These are phyloP conservation scores for Austrolebias charrua DNA, from an alignment of 2,797 vertebrate species.

Conservation along the genomic window DNA sequence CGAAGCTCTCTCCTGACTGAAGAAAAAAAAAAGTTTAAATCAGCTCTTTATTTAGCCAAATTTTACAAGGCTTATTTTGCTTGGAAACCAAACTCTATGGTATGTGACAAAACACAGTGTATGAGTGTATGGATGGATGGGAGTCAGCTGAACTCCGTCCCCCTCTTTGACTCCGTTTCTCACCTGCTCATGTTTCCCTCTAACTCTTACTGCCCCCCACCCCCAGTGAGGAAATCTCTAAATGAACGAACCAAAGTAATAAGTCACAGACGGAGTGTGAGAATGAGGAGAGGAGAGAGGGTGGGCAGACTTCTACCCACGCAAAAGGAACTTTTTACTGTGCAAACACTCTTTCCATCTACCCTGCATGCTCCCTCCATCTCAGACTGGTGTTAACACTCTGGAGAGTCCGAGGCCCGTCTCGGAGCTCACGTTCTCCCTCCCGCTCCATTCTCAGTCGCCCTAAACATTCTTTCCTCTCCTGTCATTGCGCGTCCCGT, in stretches of 20 bases:
- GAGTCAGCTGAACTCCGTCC: slow-evolving; percentile 37
- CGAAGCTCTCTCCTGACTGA: slow-evolving; percentile 50
- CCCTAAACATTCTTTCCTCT: slow-evolving; percentile 85
- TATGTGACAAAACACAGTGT: slow-evolving; percentile 62
- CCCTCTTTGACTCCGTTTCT: slow-evolving; percentile 36
- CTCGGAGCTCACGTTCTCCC: slow-evolving; percentile 62
- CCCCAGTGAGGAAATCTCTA: slow-evolving; percentile 69
- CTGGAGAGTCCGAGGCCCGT: slow-evolving; percentile 62
- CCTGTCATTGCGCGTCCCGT: slow-evolving; percentile 80
- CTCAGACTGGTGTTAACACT: slow-evolving; percentile 79
- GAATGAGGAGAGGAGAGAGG: slow-evolving; percentile 46
- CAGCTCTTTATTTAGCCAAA: slow-evolving; percentile 70
- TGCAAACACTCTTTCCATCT: slow-evolving; percentile 80
- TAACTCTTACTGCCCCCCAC: slow-evolving; percentile 43
- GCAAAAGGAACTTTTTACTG: slow-evolving; percentile 82
- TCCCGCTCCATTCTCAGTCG: slow-evolving; percentile 73
- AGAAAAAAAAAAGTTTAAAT: slow-evolving; percentile 63
- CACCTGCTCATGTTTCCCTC: slow-evolving; percentile 60
- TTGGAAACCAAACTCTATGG: slow-evolving; percentile 62
- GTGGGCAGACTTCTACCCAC: slow-evolving; percentile 67
- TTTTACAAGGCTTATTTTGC: slow-evolving; percentile 70
- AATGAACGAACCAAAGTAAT: slow-evolving; percentile 74
- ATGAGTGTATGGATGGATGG: slow-evolving; percentile 15
- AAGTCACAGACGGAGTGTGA: slow-evolving; percentile 73
- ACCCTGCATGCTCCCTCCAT: slow-evolving; percentile 71